Base-by-base conservation (phyloP, 1,140 invertebrate species). In the Neelides sp. region DNA sequence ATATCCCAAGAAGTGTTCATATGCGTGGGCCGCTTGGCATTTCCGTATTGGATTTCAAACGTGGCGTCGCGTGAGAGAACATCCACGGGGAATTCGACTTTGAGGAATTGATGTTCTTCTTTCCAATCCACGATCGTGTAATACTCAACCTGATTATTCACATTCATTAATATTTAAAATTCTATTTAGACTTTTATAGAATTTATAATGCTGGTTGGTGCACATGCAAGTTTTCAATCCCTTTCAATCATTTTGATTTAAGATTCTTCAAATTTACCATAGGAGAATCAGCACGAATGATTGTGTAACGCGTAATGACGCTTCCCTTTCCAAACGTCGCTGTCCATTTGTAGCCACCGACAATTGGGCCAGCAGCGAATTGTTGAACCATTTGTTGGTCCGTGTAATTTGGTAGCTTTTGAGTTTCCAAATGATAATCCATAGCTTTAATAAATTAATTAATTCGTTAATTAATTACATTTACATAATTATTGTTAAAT, bases 1-100 rank as follows among this genome's bases (percentile, higher is more conserved):
- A 64, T 71, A 55, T 76, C 73, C 73, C 74, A 75, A 13, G 73
- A 73, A 5, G 74, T 76, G 57, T 76, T 76, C 36, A 61, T 65
- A 49, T 75, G 73, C 35, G 69, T 75, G n/a, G 71, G 66, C 22
- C 73, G 55, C 50, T 68, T 63, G 4, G 73, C 32, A 53, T 68
- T 66, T 4, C 73, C 73, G 66, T 65, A 74, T 57, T 75, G 73
- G 37, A 71, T 71, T 40, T 75, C 73, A 62, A 71, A 75, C 0
- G 68, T 68, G 5, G 69, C 71, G 15, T 66, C 51, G 4, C 58
- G 54, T 4, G 67, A 57, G 19, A 65, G 53, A 3, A 74, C 57
- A 52, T 68, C 66, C 13, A 69, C 65, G 15, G 71, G 70, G 56
- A 73, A 74, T 57, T 73, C 71, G 34, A 67, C 65, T 54, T 75